These are phyloP conservation scores for Latrodectus hesperus DNA, from an alignment of 2,888 invertebrate genomes.

Conservation along the genomic window DNA sequence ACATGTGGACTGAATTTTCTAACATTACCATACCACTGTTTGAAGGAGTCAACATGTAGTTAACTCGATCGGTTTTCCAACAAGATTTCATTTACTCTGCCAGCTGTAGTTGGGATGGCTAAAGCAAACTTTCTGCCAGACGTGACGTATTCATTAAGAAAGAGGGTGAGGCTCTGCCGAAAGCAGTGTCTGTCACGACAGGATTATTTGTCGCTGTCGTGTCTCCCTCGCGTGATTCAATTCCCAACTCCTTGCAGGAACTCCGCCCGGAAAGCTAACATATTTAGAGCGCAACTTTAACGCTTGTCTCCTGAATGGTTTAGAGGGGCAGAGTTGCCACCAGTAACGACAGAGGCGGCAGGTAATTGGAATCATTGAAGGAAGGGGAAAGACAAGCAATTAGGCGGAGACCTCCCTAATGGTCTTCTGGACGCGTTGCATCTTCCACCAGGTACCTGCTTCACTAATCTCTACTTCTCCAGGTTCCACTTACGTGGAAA, in stretches of 20 bases:
- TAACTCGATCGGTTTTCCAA: no score
- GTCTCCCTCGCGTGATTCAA: neutral
- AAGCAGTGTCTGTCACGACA: no score
- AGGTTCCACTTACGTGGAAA: conserved; percentile 50
- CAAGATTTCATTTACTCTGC: no score
- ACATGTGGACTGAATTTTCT: no score
- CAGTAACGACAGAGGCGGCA: conserved; percentile 18
- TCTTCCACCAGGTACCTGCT: conserved; percentile 36
- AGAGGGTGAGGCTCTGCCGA: no score
- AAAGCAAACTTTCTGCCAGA: no score
- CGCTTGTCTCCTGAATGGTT: conserved; percentile 12
- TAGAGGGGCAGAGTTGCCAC: conserved; percentile 10
- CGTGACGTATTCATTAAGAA: no score
- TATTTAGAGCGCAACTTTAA: neutral
- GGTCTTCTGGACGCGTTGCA: conserved; percentile 40
- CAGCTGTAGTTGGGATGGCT: no score
- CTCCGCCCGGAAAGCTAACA: neutral
- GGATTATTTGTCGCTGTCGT: no score
- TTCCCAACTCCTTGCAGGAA: neutral
- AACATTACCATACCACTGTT: no score
- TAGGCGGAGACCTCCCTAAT: conserved; percentile 57
- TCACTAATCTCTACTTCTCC: conserved; percentile 57
- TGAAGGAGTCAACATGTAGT: no score
- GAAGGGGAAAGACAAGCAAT: conserved; percentile 54
- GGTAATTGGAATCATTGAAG: conserved; percentile 63